A percentile compares a stretch with the other conserved stretches of the same genome.
Evolutionary conservation across 2,113 vertebrate genomes (phyloP).

Genomic region (human): DNA sequence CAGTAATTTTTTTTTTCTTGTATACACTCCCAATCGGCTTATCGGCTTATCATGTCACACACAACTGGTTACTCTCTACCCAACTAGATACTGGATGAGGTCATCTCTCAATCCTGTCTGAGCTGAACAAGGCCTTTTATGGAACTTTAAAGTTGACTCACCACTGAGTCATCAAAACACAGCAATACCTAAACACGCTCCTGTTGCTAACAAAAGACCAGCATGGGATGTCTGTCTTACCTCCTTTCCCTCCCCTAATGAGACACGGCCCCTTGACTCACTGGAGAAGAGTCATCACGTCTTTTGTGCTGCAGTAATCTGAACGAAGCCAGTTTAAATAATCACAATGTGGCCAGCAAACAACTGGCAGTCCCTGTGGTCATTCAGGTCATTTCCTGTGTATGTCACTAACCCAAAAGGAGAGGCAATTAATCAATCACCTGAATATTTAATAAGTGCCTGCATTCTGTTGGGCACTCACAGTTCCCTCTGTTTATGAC

Average conservation of each 20-base stretch:
- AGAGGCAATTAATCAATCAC: slow-evolving; percentile 36
- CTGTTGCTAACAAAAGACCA: slow-evolving; percentile 67
- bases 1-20: not conserved
- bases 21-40: not conserved
- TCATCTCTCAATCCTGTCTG: slow-evolving; percentile 40
- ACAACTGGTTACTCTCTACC: not conserved
- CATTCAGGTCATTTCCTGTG: slow-evolving; percentile 59
- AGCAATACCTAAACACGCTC: slow-evolving; percentile 26
- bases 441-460: not conserved
- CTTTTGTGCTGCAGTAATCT: slow-evolving; percentile 46
- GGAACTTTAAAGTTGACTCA: slow-evolving; percentile 73
- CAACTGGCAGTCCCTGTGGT: not conserved
- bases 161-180: slow-evolving; percentile 68
- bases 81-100: not conserved
- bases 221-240: slow-evolving; percentile 52
- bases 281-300: slow-evolving; percentile 25
- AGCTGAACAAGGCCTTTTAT: slow-evolving; percentile 51
- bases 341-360: slow-evolving; percentile 39
- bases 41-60: not conserved
- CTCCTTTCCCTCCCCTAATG: not conserved
- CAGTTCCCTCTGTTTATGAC: slow-evolving; percentile 18
- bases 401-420: slow-evolving; percentile 11
- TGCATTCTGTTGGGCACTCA: not conserved
- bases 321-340: slow-evolving; percentile 56
- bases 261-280: slow-evolving; percentile 50